Evolutionary conservation across 2,113 vertebrate species (phyloP).

Genomic region (Grus americana): DNA sequence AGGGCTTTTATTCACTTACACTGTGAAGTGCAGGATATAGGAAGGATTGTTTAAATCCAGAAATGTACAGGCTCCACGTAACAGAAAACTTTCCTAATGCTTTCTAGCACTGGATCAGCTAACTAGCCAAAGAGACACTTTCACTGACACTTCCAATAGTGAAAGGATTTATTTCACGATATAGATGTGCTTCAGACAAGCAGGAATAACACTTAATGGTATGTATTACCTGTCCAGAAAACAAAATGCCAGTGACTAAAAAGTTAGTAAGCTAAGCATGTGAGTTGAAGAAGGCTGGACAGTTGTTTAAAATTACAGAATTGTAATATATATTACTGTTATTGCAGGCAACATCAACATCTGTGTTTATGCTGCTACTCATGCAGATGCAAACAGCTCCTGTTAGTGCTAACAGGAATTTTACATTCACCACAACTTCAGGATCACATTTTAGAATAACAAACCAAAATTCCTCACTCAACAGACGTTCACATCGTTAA

Average conservation of each 20-base stretch:
- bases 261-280: neutral
- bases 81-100: slow-evolving; percentile 35
- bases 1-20: slow-evolving; percentile 51
- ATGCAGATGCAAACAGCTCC: slow-evolving; percentile 6
- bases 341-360: neutral
- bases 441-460: neutral
- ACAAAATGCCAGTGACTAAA: neutral
- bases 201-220: slow-evolving; percentile 19
- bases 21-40: slow-evolving; percentile 50
- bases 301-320: neutral
- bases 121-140: neutral
- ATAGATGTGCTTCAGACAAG: slow-evolving; percentile 31
- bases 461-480: slow-evolving; percentile 3
- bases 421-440: neutral
- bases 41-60: slow-evolving; percentile 25
- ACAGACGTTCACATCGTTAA: fast-evolving
- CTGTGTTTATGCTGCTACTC: slow-evolving; percentile 9
- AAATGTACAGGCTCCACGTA: slow-evolving; percentile 23
- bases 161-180: slow-evolving; percentile 23
- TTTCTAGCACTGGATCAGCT: slow-evolving; percentile 6
- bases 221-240: slow-evolving; percentile 42
- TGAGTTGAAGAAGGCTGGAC: neutral
- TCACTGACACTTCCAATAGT: slow-evolving; percentile 2
- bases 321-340: neutral
- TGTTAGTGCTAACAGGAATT: neutral